Evolutionary conservation across 35 echinoderm and acorn worm species (phyloP), one percentile per base, ranked within the genome.

Genomic region (Ophioderma brevispina): DNA sequence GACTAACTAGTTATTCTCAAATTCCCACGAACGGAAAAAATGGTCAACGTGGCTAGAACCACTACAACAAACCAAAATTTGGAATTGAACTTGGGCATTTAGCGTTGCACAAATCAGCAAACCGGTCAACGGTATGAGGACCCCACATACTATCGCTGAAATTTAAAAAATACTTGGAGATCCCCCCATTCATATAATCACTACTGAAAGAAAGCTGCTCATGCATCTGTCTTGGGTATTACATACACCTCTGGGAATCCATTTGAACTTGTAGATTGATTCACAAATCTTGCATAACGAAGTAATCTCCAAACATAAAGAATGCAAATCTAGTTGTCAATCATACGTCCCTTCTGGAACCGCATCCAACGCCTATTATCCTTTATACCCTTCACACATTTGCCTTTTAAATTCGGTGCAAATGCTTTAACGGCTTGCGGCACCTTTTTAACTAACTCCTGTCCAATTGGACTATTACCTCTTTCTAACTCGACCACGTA

Each of bases 341-440:
- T 70, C 59, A 70, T 70, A 75, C 85, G 76, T 5, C 85, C 70
- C 30, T 87, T 76, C 59, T 30, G 76, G 10, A 75, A 41, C 10
- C 23, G 4, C 1, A 2, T 25, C 3, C 28, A 3, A 70, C 59
- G n/a, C 59, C 59, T 70, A 25, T 70, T 70, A 25, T 70, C 59
- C 2, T n/a, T n/a, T 15, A 70, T 15, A 4, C 10, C 23, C 23
- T 70, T 70, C 3, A 70, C 59, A 6, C 23, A 13, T 25, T 70
- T 70, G 5, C 59, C 59, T 30, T 25, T 30, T 70, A 70, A 25
- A 8, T 70, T 70, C 28, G 59, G 59, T 25, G 2, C n/a, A 30
- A 70, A 70, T 1, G 59, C 59, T 25, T 70, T 1, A 13, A 70
- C n/a, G n/a, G n/a, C n/a, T 25, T 15, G 28, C n/a, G 59, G 30